Evolutionary conservation across 2,113 vertebrate species (phyloP).

Genomic region (Montifringilla adamsi): DNA sequence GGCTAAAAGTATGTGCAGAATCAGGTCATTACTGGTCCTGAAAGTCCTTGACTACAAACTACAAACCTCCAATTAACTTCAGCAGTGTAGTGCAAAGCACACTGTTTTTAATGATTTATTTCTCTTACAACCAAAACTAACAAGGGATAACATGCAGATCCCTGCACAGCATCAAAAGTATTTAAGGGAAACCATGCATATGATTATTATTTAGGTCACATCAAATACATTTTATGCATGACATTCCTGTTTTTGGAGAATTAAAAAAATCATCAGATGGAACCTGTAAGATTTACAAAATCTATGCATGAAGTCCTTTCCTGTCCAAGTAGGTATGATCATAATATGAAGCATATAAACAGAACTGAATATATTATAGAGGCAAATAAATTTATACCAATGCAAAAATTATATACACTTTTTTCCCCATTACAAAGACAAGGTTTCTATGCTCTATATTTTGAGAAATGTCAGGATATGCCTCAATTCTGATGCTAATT

Average conservation of each 20-base stretch:
- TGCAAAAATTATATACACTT: background rate
- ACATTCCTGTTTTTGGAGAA: background rate
- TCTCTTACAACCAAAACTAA: background rate
- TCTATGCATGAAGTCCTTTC: background rate
- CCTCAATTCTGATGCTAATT: background rate
- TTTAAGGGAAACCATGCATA: background rate
- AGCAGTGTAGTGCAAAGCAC: background rate
- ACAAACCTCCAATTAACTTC: background rate
- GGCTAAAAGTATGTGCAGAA: background rate
- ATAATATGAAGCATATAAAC: background rate
- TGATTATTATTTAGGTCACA: background rate
- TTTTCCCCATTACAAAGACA: background rate
- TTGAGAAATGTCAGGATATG: background rate
- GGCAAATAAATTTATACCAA: background rate
- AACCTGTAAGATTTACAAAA: background rate
- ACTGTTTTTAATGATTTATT: background rate
- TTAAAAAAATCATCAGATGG: background rate
- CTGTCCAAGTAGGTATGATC: background rate
- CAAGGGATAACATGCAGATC: background rate
- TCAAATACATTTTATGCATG: background rate
- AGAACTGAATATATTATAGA: background rate
- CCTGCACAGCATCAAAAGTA: background rate
- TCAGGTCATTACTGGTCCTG: background rate
- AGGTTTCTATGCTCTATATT: background rate
- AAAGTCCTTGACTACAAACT: background rate